Evolutionary conservation across 2,888 invertebrate species (phyloP).

Genomic region (Selenia dentaria): DNA sequence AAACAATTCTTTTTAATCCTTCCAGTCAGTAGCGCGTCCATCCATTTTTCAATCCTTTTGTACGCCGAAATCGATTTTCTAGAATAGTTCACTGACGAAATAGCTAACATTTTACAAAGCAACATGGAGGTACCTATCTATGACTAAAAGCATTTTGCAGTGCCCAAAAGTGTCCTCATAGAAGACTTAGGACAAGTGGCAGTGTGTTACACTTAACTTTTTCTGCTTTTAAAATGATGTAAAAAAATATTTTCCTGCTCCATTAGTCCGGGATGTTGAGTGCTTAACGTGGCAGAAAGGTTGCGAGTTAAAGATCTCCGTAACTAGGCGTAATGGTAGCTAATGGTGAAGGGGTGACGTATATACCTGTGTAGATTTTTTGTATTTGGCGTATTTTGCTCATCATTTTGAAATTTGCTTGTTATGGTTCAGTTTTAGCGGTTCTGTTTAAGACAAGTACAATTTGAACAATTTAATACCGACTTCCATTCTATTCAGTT

Average conservation of each 20-base stretch:
- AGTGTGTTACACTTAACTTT: slow-evolving; percentile 16
- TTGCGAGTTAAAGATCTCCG: slow-evolving; percentile 23
- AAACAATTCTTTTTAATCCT: slow-evolving; percentile 33
- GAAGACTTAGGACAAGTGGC: slow-evolving; percentile 26
- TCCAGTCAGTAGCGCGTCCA: slow-evolving; percentile 27
- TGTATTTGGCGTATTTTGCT: no score
- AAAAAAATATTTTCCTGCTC: slow-evolving; percentile 30
- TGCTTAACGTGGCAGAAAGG: slow-evolving; percentile 23
- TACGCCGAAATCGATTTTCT: slow-evolving; percentile 40
- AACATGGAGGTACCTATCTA: slow-evolving; percentile 21
- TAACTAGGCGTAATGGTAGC: slow-evolving; percentile 15
- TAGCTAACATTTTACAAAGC: slow-evolving; percentile 24
- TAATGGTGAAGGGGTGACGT: slow-evolving; percentile 12
- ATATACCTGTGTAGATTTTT: neutral
- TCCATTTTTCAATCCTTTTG: slow-evolving; percentile 36
- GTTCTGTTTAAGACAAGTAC: no score
- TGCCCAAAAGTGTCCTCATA: slow-evolving; percentile 13
- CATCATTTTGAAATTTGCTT: no score
- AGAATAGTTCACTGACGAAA: slow-evolving; percentile 6
- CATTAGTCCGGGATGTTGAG: slow-evolving; percentile 28
- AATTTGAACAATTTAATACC: no score
- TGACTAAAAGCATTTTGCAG: slow-evolving; percentile 28
- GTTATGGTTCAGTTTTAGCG: no score
- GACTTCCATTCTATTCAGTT: no score
- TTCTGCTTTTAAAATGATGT: slow-evolving; percentile 29